Conservation (phyloP, 2,113 vertebrate species). For the Corythoichthys intestinalis region DNA sequence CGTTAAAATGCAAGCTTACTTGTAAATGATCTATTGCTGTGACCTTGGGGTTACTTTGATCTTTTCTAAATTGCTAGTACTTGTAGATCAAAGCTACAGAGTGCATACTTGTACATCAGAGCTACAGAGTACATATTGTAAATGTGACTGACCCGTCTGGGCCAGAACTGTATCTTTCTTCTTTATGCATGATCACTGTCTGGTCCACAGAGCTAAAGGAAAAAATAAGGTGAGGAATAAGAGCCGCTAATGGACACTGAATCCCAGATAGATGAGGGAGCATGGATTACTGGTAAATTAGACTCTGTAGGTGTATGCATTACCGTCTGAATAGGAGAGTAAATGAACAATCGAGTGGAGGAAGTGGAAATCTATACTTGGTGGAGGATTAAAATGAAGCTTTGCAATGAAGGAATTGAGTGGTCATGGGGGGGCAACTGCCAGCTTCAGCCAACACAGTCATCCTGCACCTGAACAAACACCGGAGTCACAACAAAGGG, state of each 20-base stretch:
- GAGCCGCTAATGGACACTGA: conserved; percentile 49
- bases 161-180: conserved; percentile 4
- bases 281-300: conserved; percentile 57
- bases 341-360: conserved; percentile 56
- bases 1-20: too few relatives aligned
- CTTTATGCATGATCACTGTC: conserved; percentile 52
- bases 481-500: conserved; percentile 51
- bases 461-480: conserved; percentile 53
- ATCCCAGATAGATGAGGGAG: conserved; percentile 45
- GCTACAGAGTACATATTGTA: neutral
- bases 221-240: conserved; percentile 33
- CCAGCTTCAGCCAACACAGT: conserved; percentile 55
- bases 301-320: conserved; percentile 39
- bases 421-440: conserved; percentile 41
- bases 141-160: neutral
- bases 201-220: conserved; percentile 49
- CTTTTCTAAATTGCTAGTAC: neutral
- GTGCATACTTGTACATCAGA: neutral
- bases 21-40: neutral
- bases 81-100: neutral
- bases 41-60: neutral
- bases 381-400: conserved; percentile 49
- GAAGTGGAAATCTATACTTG: conserved; percentile 62
- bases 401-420: conserved; percentile 39
- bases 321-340: conserved; percentile 50